Conservation (phyloP, 2,797 vertebrate species). For the Brachymystax lenok region DNA sequence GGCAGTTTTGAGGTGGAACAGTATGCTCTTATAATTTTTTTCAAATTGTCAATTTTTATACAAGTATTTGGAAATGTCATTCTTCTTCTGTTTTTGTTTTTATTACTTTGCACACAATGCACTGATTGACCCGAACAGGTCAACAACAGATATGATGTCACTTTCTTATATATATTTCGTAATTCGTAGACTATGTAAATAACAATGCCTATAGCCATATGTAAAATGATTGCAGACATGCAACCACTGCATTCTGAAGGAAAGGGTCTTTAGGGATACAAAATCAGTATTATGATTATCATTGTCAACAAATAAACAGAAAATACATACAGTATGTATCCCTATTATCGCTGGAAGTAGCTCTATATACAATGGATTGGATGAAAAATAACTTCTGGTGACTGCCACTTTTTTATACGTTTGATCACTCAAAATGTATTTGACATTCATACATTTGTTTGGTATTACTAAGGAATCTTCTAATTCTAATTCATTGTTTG, state of each 20-base stretch:
- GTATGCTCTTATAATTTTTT: constrained; percentile 26
- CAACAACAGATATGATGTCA: constrained; percentile 67
- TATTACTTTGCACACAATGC: constrained; percentile 51
- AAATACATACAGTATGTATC: constrained; percentile 8
- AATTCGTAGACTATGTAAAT: constrained; percentile 27
- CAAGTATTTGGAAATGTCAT: constrained; percentile 18
- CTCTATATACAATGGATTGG: neutral
- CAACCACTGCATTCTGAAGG: constrained; percentile 34
- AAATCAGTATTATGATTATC: too few species aligned
- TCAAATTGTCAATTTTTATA: constrained; percentile 59
- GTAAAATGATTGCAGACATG: constrained; percentile 45
- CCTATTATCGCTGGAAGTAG: neutral
- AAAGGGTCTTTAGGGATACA: neutral
- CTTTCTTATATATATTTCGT: constrained; percentile 57
- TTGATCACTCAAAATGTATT: constrained; percentile 36
- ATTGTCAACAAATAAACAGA: too few species aligned
- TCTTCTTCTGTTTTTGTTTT: constrained; percentile 14
- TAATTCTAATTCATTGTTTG: constrained; percentile 20
- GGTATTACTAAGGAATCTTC: constrained; percentile 27
- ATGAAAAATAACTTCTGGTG: neutral
- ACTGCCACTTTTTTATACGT: constrained; percentile 37
- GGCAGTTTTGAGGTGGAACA: constrained; percentile 9
- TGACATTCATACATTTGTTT: constrained; percentile 22
- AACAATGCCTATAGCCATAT: constrained; percentile 59
- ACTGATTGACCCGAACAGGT: constrained; percentile 61